Conservation (phyloP, 2,797 vertebrate genomes). For the Pipistrellus nathusii region DNA sequence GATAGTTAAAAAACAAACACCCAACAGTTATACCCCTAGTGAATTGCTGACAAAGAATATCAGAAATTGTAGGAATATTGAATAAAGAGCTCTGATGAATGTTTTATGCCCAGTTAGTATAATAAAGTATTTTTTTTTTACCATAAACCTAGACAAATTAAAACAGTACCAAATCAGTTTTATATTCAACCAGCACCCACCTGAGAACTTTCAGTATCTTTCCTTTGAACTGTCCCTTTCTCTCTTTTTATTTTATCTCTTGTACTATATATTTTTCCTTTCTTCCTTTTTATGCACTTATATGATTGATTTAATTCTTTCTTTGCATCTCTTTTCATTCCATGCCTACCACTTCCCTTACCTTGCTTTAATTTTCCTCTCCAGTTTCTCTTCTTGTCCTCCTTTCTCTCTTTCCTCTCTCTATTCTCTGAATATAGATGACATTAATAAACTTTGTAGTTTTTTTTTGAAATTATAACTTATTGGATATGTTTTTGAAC, state of each 20-base stretch:
- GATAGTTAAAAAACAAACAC: not conserved
- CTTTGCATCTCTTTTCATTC: not conserved
- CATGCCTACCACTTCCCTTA: not conserved
- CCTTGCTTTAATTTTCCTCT: not conserved
- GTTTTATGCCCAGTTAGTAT: not conserved
- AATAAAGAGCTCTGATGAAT: not conserved
- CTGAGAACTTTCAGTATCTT: not conserved
- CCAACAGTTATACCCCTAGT: not conserved
- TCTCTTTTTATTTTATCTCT: not conserved
- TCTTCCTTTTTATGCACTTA: not conserved
- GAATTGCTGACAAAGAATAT: not conserved
- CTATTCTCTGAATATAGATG: not conserved
- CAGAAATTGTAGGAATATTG: not conserved
- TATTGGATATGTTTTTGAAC: constrained; percentile 13
- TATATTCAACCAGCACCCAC: not conserved
- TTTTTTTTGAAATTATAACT: not conserved
- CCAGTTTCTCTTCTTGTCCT: not conserved
- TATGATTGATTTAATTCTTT: not conserved
- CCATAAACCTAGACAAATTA: not conserved
- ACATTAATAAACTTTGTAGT: constrained; percentile 18
- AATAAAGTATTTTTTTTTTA: not conserved
- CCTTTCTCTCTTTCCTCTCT: not conserved
- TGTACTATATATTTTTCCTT: not conserved
- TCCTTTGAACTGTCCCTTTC: not conserved
- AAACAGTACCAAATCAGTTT: not conserved